Evolutionary conservation across 2,888 invertebrate genomes (phyloP), one percentile per base, ranked within the genome.

Genomic region (Parasteatoda lunata): DNA sequence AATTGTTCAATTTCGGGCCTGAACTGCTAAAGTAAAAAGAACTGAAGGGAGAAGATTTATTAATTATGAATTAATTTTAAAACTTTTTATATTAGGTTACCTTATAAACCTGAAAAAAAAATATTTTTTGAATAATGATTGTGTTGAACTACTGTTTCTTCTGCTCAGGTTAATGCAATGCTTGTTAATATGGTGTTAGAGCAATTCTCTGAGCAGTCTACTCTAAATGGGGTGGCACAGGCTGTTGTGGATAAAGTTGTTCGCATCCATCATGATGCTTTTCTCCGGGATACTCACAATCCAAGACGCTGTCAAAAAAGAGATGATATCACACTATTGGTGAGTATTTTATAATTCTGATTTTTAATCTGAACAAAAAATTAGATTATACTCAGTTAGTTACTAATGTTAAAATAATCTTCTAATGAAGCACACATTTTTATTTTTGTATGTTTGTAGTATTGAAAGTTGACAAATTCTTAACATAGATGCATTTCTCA

Each of bases 171-270:
- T 0, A 96, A 96, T 92, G 95, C 95, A 91, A 95, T 95, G 90
- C 94, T 97, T 3, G 95, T 96, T 0, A 94, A 95, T 90, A 94
- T 96, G 92, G 95, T 95, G 48, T 95, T 96, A 1, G 96, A 96
- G 91, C 91, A 95, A 93, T 97, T 97, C 91, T 93, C 95, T 6
- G 94, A 94, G 72, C 96, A 97, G 91, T 94, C 95, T 0, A 95
- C 96, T 13, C 93, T 97, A 89, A 95, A 94, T 45, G 95, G 95
- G 59, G 96, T 97, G 71, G 96, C 97, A 13, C 97, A 97, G 92
- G 95, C 96, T 0, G 96, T 96, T 0, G 94, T 97, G 0, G 95
- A 97, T 91, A 96, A 96, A 92, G 95, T 96, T 2, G 96, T 96
- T 13, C 93, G 96, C n/a, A 94, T 95, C 85, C 97, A 97, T 91